Conservation (phyloP, 2,797 vertebrate species). For the Pantherophis alleghaniensis region DNA sequence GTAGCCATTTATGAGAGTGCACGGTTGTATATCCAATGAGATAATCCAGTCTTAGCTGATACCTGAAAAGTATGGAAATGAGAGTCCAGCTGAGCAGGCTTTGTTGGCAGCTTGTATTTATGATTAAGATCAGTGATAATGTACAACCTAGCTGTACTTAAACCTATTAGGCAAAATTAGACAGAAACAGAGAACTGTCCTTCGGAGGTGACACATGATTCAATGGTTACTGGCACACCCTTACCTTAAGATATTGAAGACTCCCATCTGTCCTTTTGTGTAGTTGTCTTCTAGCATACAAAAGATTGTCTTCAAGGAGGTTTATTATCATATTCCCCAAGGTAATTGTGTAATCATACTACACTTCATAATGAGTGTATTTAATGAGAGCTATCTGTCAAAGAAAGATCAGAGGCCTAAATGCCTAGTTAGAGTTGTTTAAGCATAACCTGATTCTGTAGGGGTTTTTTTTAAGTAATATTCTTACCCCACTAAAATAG, state of each 20-base stretch:
- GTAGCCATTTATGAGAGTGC: neutral
- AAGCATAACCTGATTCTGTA: slow-evolving; percentile 19
- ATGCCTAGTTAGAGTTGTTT: slow-evolving; percentile 23
- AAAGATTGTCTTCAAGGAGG: neutral
- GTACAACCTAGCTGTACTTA: neutral
- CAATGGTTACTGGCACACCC: neutral
- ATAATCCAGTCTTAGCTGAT: neutral
- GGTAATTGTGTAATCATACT: slow-evolving; percentile 37
- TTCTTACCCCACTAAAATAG: slow-evolving; percentile 4
- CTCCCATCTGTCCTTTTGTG: neutral
- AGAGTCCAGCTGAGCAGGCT: neutral
- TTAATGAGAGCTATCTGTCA: slow-evolving; percentile 28
- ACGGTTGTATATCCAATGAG: neutral
- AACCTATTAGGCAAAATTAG: neutral
- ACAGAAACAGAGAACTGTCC: neutral
- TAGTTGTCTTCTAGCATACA: neutral
- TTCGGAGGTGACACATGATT: neutral
- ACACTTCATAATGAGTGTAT: slow-evolving; percentile 1
- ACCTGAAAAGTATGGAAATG: neutral
- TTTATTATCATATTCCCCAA: slow-evolving; percentile 24
- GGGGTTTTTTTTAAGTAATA: neutral
- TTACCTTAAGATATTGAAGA: neutral
- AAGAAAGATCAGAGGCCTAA: slow-evolving; percentile 33
- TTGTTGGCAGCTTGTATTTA: neutral
- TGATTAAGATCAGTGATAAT: neutral